Evolutionary conservation across 2,113 vertebrate species (phyloP).

Genomic region (Salvelinus namaycush): DNA sequence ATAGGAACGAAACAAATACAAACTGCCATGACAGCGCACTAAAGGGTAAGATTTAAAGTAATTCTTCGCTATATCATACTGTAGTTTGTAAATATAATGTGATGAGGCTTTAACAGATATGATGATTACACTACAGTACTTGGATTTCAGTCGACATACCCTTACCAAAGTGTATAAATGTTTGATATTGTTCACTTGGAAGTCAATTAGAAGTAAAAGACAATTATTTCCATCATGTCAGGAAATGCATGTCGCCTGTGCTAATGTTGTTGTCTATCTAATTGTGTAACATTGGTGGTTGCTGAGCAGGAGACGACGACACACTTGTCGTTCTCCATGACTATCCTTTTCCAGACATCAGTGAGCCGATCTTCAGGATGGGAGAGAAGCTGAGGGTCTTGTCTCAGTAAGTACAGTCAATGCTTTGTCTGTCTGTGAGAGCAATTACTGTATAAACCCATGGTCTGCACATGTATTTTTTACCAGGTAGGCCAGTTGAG

Average conservation of each 20-base stretch:
- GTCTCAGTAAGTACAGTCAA: conserved; percentile 79
- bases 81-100: too few relatives aligned
- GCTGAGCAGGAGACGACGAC: conserved; percentile 78
- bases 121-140: too few relatives aligned
- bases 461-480: too few relatives aligned
- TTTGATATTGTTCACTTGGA: background rate
- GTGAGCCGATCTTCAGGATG: conserved; percentile 85
- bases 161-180: background rate
- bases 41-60: conserved; percentile 53
- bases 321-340: conserved; percentile 85
- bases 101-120: too few relatives aligned
- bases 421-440: too few relatives aligned
- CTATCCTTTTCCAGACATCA: conserved; percentile 86
- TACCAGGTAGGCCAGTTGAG: too few relatives aligned
- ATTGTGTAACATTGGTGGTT: conserved; percentile 1
- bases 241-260: background rate
- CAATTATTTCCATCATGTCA: too few relatives aligned
- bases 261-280: background rate
- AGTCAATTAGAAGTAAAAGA: background rate
- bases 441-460: too few relatives aligned
- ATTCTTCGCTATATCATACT: too few relatives aligned
- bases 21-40: conserved; percentile 14
- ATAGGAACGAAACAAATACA: conserved; percentile 2
- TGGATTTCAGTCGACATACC: background rate
- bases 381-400: conserved; percentile 88